Conservation (phyloP, 2,797 vertebrate species). For the Nannoperca obscura region DNA sequence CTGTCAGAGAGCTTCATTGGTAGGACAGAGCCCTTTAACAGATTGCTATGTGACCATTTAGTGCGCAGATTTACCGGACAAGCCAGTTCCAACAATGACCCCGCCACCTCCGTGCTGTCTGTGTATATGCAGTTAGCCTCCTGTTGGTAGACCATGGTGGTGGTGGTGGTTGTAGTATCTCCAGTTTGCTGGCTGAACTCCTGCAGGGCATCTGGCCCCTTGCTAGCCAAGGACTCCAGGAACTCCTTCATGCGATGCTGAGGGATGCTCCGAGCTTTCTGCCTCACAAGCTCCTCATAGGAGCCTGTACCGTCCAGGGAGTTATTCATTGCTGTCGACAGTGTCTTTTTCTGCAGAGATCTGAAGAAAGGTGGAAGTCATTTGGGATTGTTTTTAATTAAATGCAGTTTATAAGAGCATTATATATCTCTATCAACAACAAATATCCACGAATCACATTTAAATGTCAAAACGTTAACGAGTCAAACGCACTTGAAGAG, state of each 20-base stretch:
- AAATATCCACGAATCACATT: background rate
- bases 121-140: constrained; percentile 96
- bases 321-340: constrained; percentile 91
- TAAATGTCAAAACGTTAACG: background rate
- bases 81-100: constrained; percentile 95
- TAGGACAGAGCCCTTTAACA: background rate
- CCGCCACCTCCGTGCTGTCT: constrained; percentile 97
- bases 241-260: constrained; percentile 99
- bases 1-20: constrained; percentile 4
- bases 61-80: constrained; percentile 88
- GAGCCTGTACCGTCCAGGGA: constrained; percentile 95
- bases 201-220: constrained; percentile 94
- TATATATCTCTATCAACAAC: background rate
- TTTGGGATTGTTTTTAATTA: background rate
- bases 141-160: constrained; percentile 95
- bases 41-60: background rate
- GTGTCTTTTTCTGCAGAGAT: constrained; percentile 34
- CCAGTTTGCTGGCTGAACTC: constrained; percentile 91
- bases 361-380: constrained; percentile 4
- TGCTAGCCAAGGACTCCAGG: constrained; percentile 94
- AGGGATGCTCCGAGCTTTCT: constrained; percentile 95
- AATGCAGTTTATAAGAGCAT: background rate
- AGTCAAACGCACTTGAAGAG: background rate
- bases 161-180: constrained; percentile 78
- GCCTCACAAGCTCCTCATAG: constrained; percentile 97